Conservation (phyloP, 2,113 vertebrate genomes). For the Lanius collurio region DNA sequence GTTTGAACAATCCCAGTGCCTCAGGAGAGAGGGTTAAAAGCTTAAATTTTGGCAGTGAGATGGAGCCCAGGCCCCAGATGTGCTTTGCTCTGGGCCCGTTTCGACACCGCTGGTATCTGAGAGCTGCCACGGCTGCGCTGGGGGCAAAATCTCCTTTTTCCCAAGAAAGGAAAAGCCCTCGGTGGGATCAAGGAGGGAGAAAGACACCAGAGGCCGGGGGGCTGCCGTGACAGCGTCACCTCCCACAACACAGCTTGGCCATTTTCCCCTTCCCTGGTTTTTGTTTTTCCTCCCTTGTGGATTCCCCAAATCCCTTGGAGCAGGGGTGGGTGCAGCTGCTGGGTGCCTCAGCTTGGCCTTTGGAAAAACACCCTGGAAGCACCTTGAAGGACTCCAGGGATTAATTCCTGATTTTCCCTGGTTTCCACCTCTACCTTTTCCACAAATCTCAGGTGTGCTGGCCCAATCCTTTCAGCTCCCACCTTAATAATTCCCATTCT, state of each 20-base stretch:
- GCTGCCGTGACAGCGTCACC: background rate
- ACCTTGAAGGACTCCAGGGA: background rate
- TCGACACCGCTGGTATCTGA: background rate
- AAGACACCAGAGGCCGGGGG: background rate
- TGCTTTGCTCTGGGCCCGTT: conserved; percentile 10
- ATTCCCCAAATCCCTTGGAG: accelerated
- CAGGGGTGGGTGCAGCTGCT: accelerated
- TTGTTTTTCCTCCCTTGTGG: background rate
- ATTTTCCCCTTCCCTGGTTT: background rate
- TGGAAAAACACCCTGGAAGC: background rate
- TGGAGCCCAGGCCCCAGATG: background rate
- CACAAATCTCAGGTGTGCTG: accelerated
- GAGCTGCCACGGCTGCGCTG: background rate
- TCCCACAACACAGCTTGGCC: background rate
- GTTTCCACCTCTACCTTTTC: background rate
- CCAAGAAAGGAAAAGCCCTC: background rate
- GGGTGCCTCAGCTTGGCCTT: background rate
- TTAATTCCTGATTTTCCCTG: background rate
- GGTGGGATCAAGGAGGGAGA: background rate
- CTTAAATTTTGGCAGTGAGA: conserved; percentile 1
- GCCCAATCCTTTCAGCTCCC: background rate
- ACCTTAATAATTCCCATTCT: accelerated
- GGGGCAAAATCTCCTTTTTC: background rate
- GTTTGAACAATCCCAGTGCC: conserved; percentile 38
- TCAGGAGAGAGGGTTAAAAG: conserved; percentile 27